Conservation (phyloP, 2,888 invertebrate species). For the Cetonia aurata region DNA sequence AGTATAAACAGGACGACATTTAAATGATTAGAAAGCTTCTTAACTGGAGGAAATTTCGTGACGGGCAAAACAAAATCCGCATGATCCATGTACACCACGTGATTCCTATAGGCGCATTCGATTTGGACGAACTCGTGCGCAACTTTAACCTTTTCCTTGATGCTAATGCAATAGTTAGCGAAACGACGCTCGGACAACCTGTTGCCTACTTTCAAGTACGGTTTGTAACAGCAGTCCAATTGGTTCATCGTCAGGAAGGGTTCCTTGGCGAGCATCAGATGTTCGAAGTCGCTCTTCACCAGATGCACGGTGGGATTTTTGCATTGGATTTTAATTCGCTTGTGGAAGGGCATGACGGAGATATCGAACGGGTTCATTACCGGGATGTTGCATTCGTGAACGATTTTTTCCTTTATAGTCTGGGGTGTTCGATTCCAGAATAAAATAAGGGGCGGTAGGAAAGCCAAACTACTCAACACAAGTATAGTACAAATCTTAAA, state of each 20-base stretch:
- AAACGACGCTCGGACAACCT: background rate
- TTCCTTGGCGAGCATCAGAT: slow-evolving; percentile 12
- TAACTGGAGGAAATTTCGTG: slow-evolving; percentile 9
- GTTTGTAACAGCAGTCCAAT: slow-evolving; percentile 31
- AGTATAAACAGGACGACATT: slow-evolving; percentile 34
- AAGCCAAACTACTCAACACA: slow-evolving; percentile 1
- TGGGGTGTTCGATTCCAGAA: background rate
- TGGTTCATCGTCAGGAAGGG: slow-evolving; percentile 17
- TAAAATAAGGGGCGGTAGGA: background rate
- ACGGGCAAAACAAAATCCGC: slow-evolving; percentile 15
- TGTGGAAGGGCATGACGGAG: background rate
- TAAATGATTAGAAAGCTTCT: slow-evolving; percentile 7
- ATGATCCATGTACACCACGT: slow-evolving; percentile 16
- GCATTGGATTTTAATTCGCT: slow-evolving; percentile 11
- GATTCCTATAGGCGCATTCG: slow-evolving; percentile 1
- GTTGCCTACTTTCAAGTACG: slow-evolving; percentile 2
- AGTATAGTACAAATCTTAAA: background rate
- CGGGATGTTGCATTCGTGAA: slow-evolving; percentile 6
- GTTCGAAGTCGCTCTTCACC: slow-evolving; percentile 15
- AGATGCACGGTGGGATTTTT: slow-evolving; percentile 10
- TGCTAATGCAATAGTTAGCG: slow-evolving; percentile 1
- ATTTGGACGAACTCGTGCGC: slow-evolving; percentile 15
- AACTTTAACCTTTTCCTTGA: slow-evolving; percentile 3
- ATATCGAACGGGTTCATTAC: slow-evolving; percentile 15
- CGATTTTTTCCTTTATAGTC: background rate